phyloP scores from a whole-genome alignment of 2,113 vertebrate species.

The Hymenochirus boettgeri region DNA sequence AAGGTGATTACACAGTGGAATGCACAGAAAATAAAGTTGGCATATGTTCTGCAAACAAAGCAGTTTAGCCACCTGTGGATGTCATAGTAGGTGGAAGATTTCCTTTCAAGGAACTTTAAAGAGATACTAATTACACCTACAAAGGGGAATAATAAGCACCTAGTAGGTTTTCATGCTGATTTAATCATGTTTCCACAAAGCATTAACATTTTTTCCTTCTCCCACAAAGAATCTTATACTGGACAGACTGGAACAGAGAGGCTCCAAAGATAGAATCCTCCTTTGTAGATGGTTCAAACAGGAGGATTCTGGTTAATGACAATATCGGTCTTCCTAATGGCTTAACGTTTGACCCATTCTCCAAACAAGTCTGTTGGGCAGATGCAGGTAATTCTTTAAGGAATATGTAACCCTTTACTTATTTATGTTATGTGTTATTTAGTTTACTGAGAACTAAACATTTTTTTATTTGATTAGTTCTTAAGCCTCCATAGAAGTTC shows the following conservation, averaged over 20 bases:
- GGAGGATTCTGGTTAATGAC: constrained; percentile 80
- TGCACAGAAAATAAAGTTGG: no score
- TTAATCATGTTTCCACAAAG: constrained; percentile 7
- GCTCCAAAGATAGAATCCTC: constrained; percentile 91
- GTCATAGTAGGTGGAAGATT: not conserved
- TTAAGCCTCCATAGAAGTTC: no score
- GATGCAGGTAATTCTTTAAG: constrained; percentile 76
- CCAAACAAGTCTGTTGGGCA: constrained; percentile 87
- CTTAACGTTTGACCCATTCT: constrained; percentile 77
- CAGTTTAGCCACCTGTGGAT: not conserved
- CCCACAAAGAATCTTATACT: constrained; percentile 80
- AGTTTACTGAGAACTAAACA: no score
- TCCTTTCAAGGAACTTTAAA: constrained; percentile 10
- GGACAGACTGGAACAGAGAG: constrained; percentile 97
- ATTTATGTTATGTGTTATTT: no score
- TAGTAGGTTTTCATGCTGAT: not conserved
- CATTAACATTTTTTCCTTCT: not conserved
- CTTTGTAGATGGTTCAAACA: constrained; percentile 74
- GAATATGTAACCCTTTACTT: no score
- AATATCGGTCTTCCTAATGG: constrained; percentile 89
- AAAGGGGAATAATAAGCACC: not conserved
- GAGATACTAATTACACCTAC: constrained; percentile 11
- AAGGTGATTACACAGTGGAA: no score
- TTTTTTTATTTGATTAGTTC: no score
- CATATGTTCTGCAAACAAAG: not conserved